phyloP scores from a whole-genome alignment of 1,140 invertebrate species.

The Hypothenemus hampei region DNA sequence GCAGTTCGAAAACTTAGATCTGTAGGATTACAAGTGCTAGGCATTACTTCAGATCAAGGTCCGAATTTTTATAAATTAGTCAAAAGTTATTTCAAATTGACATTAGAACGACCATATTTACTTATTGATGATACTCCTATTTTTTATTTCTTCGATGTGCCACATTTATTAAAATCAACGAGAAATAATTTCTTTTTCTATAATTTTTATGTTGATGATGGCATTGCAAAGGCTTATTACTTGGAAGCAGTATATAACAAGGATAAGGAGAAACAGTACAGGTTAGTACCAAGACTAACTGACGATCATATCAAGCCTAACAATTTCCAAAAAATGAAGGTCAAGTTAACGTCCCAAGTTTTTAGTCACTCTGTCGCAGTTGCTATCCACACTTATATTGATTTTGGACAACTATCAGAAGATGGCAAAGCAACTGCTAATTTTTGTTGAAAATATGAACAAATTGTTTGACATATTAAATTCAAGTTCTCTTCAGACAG shows the following conservation, averaged over 20 bases:
- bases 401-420: not conserved
- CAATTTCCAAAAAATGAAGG: constrained; percentile 6
- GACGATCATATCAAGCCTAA: constrained; percentile 6
- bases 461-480: not conserved
- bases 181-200: not conserved
- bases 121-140: not conserved
- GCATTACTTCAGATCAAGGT: constrained; percentile 7
- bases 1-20: constrained; percentile 12
- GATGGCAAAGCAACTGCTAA: not conserved
- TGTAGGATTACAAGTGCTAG: constrained; percentile 8
- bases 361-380: constrained; percentile 2
- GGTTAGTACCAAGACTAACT: constrained; percentile 1
- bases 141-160: constrained; percentile 6
- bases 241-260: not conserved
- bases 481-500: not conserved
- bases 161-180: constrained; percentile 5
- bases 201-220: not conserved
- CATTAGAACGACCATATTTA: constrained; percentile 9
- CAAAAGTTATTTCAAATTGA: constrained; percentile 6
- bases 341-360: constrained; percentile 3
- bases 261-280: constrained; percentile 2
- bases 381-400: constrained; percentile 13
- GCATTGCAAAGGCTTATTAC: not conserved
- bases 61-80: constrained; percentile 21
- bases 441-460: constrained; percentile 2